Conservation (phyloP, 2,113 vertebrate genomes). For the Carassius gibelio region DNA sequence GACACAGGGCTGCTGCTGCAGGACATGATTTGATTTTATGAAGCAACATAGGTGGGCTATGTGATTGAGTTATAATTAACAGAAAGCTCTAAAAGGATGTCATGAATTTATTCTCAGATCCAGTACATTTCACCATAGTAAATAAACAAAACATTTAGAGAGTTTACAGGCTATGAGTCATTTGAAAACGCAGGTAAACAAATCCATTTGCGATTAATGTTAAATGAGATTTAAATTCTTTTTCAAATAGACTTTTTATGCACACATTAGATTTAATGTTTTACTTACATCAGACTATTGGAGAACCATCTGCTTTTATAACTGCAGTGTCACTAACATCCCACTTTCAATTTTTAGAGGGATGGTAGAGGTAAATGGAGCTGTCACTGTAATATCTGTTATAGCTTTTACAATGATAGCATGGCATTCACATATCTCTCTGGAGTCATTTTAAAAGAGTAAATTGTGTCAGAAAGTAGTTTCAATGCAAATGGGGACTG, state of each 20-base stretch:
- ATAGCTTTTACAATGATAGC: slow-evolving; percentile 18
- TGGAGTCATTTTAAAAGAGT: slow-evolving; percentile 27
- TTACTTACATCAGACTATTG: not conserved
- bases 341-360: not conserved
- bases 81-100: not conserved
- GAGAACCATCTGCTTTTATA: slow-evolving; percentile 23
- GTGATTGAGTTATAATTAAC: not conserved
- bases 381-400: slow-evolving; percentile 28
- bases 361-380: slow-evolving; percentile 7
- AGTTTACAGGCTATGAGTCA: not conserved
- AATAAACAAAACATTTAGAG: not conserved
- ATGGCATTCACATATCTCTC: not conserved
- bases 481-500: slow-evolving; percentile 19
- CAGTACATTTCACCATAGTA: not conserved
- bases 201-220: not conserved
- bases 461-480: slow-evolving; percentile 28
- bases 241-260: not conserved
- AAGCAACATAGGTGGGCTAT: not conserved
- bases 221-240: not conserved
- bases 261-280: slow-evolving; percentile 9
- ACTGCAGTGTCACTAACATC: slow-evolving; percentile 24
- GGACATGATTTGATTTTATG: not conserved
- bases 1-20: not conserved
- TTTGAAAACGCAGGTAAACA: slow-evolving; percentile 5
- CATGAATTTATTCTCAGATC: not conserved